Evolutionary conservation across 2,113 vertebrate genomes (phyloP).

Genomic region (Montifringilla adamsi): DNA sequence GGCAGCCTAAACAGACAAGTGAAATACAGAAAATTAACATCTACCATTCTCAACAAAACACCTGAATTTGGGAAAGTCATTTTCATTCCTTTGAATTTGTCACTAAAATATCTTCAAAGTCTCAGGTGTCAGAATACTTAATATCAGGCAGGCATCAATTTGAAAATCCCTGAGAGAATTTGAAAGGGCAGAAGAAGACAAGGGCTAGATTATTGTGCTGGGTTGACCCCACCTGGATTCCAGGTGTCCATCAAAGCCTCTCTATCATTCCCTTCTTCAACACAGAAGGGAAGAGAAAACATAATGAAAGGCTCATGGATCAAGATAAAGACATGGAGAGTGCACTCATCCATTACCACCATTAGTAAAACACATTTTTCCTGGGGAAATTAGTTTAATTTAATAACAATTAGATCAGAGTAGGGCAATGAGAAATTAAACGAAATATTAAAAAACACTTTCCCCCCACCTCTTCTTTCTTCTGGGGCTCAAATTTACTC

Average conservation of each 20-base stretch:
- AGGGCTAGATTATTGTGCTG: background rate
- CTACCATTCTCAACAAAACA: background rate
- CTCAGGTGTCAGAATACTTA: background rate
- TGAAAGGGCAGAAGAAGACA: background rate
- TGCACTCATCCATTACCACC: background rate
- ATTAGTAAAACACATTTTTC: background rate
- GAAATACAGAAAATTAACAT: background rate
- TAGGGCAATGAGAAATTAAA: background rate
- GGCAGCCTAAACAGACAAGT: background rate
- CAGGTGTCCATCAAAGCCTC: background rate
- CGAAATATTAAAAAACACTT: background rate
- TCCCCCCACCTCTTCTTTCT: rapidly evolving
- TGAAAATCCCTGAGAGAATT: background rate
- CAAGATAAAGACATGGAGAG: background rate
- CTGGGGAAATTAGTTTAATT: background rate
- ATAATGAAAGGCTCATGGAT: background rate
- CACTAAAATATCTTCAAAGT: background rate
- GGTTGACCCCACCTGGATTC: background rate
- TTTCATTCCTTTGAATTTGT: background rate
- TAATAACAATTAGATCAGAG: background rate
- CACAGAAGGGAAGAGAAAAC: background rate
- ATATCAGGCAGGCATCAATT: background rate
- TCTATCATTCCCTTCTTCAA: background rate
- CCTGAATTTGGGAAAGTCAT: background rate
- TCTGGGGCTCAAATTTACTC: background rate